A percentile compares a stretch with the other conserved stretches of the same genome.
phyloP scores from a whole-genome alignment of 2,113 vertebrate genomes.

The Campylomormyrus tamandua region DNA sequence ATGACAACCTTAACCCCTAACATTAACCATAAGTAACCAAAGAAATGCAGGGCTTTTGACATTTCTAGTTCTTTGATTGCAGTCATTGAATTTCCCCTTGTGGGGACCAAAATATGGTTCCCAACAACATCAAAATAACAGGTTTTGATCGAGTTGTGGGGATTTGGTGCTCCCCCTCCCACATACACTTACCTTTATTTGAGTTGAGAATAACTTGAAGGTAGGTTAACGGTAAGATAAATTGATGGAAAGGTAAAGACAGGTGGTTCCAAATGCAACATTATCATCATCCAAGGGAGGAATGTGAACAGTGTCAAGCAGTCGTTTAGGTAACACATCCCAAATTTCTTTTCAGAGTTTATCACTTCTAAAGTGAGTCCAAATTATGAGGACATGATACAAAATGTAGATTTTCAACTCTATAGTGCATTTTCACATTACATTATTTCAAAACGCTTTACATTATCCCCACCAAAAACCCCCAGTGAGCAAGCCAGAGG shows the following conservation, averaged over 20 bases:
- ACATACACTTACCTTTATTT: not conserved
- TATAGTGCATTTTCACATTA: too few species aligned
- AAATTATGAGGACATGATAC: not conserved
- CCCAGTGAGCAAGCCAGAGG: too few species aligned
- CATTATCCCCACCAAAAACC: too few species aligned
- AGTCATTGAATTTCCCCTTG: too few species aligned
- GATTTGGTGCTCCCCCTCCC: too few species aligned
- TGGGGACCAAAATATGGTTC: too few species aligned
- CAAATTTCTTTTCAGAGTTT: not conserved
- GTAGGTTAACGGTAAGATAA: not conserved
- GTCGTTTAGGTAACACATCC: not conserved
- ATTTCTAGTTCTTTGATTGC: too few species aligned
- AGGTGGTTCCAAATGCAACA: not conserved
- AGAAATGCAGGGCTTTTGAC: too few species aligned
- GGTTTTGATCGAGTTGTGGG: not conserved
- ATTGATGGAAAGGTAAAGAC: not conserved
- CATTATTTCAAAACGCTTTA: too few species aligned
- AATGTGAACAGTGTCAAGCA: slow-evolving; percentile 4
- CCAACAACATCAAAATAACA: too few species aligned
- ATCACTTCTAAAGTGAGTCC: not conserved
- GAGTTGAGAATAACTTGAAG: not conserved
- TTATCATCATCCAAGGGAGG: not conserved
- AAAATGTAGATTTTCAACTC: not conserved
- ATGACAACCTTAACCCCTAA: not conserved
- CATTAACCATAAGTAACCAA: too few species aligned